These are phyloP conservation scores for Phoeniculus purpureus DNA, from an alignment of 2,797 vertebrate species.

Conservation along the genomic window DNA sequence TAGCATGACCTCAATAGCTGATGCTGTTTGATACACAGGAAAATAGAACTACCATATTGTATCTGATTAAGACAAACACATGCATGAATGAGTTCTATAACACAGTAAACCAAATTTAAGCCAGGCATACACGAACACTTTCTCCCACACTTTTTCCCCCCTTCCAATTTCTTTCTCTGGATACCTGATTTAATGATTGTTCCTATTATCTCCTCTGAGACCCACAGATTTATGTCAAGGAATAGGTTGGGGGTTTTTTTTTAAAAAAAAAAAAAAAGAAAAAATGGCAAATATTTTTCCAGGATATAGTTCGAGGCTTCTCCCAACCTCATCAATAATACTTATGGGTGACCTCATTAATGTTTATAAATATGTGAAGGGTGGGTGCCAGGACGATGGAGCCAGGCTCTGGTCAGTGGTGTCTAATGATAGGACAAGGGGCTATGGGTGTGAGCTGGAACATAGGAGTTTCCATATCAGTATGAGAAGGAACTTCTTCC, in stretches of 20 bases:
- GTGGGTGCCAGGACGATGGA: too few relatives aligned
- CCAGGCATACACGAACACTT: background rate
- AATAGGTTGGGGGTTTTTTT: rapidly evolving
- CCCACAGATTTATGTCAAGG: background rate
- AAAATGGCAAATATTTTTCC: background rate
- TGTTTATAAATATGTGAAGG: too few relatives aligned
- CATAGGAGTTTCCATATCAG: too few relatives aligned
- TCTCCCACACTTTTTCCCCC: background rate
- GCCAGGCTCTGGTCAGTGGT: too few relatives aligned
- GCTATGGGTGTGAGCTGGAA: too few relatives aligned
- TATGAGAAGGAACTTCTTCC: too few relatives aligned
- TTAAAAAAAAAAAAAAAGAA: background rate
- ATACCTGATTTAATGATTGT: background rate
- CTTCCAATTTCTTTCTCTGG: background rate
- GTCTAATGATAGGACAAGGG: too few relatives aligned
- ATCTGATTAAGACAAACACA: background rate
- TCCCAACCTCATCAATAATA: background rate
- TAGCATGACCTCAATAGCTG: background rate
- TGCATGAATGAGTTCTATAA: background rate
- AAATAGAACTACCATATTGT: background rate
- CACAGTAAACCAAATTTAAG: background rate
- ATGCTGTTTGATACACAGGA: background rate
- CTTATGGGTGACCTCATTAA: background rate
- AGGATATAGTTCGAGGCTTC: background rate
- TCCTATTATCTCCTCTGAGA: background rate